These are phyloP conservation scores for Heterocephalus glaber DNA, from an alignment of 2,113 vertebrate species.

Conservation along the genomic window DNA sequence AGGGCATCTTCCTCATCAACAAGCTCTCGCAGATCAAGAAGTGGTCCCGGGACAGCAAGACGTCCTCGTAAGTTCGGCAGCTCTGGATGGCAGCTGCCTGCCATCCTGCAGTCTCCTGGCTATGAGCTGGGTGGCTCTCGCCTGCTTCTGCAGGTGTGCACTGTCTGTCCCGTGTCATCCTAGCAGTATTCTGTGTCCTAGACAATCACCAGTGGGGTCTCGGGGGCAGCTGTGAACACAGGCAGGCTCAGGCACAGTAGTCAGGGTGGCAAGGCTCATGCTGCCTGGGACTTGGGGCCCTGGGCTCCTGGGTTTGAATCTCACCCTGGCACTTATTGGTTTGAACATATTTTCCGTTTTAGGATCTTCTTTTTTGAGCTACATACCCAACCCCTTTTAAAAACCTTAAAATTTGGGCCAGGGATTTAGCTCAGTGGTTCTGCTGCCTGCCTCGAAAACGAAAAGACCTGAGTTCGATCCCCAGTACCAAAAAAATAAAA, in stretches of 20 bases:
- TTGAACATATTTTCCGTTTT: background rate
- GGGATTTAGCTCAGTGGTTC: too few species aligned
- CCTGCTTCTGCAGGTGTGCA: background rate
- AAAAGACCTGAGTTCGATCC: too few species aligned
- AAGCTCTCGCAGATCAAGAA: conserved; percentile 99
- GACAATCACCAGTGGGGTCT: background rate
- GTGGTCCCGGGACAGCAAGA: conserved; percentile 98
- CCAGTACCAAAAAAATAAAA: too few species aligned
- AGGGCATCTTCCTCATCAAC: conserved; percentile 99
- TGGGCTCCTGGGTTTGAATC: background rate
- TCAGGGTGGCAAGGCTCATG: rapidly evolving
- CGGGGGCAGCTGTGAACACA: rapidly evolving
- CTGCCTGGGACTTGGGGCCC: background rate
- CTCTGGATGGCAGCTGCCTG: rapidly evolving
- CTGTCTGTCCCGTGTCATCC: rapidly evolving
- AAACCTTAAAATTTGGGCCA: background rate
- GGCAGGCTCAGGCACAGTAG: background rate
- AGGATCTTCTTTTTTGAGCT: background rate
- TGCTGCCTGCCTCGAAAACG: too few species aligned
- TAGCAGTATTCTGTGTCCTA: background rate
- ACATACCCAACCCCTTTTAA: background rate
- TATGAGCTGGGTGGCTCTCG: rapidly evolving
- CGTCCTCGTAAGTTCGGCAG: conserved; percentile 90
- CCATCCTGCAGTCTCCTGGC: rapidly evolving
- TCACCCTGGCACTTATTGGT: rapidly evolving